Base-by-base conservation (phyloP, 2,113 vertebrate species). In the Channa argus region DNA sequence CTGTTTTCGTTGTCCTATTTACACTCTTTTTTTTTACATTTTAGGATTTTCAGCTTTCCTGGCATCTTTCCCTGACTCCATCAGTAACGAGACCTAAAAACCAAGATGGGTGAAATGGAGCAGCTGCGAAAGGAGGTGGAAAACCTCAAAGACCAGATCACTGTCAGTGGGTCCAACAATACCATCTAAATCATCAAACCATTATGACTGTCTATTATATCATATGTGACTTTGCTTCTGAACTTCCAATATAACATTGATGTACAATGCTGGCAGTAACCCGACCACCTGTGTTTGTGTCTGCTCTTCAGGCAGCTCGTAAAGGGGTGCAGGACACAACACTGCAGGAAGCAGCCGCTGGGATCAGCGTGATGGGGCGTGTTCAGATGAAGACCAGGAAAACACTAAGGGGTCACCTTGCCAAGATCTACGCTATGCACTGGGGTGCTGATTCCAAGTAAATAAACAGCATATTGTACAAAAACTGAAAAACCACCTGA, bases 401-500 rank as follows among this genome's bases (percentile, higher is more conserved):
- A 86, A 99, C 98, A 0, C 84, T 99, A 58, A 93, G 97, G 79
- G 98, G 98, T 64, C 98, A 99, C 86, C 93, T 98, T 85, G 96
- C 96, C 85, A 99, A 99, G 94, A 98, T 99, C 94, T 99, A 99
- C 0, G 98, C 98, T 47, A 96, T 98, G 97, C 98, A 99, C 93
- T 99, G 97, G 98, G 90, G 92, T 74, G 94, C 96, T 0, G 98
- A 98, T 82, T 95, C 96, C 78, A 96, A 95, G 97, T 99, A 94
- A 96, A 91, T 15, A 47, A 44, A 37, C 24, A 38, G 39, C 34
- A 47, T 37, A 47, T 44, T 52, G 34, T 51, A 45, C 58, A 72
- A 12, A 64, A 10, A 49, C 37, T 75, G 33, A 74, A 53, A 45
- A 6, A 33, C 33, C 36, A 76, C 4, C 54, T 54, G 14, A 14